A percentile compares a stretch with the other conserved stretches of the same genome.
Evolutionary conservation across 2,888 invertebrate genomes (phyloP).

Genomic region (Helleia helle): DNA sequence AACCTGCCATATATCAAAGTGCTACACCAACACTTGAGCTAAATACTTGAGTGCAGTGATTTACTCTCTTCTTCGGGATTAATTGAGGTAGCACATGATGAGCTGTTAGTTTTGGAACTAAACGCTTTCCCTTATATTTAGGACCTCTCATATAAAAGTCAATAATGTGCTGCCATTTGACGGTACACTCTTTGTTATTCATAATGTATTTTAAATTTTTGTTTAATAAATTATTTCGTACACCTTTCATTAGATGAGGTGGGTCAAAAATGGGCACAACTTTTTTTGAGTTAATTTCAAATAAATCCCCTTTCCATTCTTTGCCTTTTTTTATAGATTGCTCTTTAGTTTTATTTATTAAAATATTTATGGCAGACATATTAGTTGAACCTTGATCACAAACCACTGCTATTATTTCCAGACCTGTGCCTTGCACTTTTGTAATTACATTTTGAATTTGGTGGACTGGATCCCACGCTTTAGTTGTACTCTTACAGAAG

Average conservation of each 20-base stretch:
- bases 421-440: slow-evolving; percentile 13
- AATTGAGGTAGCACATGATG: no score
- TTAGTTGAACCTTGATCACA: slow-evolving; percentile 16
- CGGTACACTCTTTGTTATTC: slow-evolving; percentile 10
- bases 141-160: slow-evolving; percentile 21
- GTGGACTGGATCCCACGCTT: no score
- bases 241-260: slow-evolving; percentile 18
- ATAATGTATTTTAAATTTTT: slow-evolving; percentile 17
- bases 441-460: slow-evolving; percentile 12
- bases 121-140: slow-evolving; percentile 22
- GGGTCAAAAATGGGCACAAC: slow-evolving; percentile 16
- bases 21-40: no score
- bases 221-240: slow-evolving; percentile 20
- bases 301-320: slow-evolving; percentile 1
- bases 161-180: slow-evolving; percentile 25
- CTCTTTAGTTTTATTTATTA: slow-evolving; percentile 11
- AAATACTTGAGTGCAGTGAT: no score
- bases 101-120: no score
- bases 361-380: slow-evolving; percentile 12
- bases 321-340: slow-evolving; percentile 5
- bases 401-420: slow-evolving; percentile 17
- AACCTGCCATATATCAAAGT: no score
- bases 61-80: no score
- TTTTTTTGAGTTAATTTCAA: slow-evolving; percentile 9
- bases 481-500: no score